Conservation (phyloP, 1,140 invertebrate species). For the Scaptomyza hsui region DNA sequence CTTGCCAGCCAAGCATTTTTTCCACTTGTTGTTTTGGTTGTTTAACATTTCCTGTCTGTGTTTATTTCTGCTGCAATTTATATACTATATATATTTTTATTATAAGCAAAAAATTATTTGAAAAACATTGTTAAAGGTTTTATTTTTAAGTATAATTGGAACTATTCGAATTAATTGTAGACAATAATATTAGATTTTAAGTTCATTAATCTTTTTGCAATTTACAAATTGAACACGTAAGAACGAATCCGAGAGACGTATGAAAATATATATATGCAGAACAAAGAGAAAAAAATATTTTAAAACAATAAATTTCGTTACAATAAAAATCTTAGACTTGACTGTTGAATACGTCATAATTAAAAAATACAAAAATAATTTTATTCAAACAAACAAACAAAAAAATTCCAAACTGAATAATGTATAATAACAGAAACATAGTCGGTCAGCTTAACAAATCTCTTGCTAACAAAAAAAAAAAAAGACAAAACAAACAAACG, state of each 20-base stretch:
- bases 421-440: background rate
- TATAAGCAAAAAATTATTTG: conserved; percentile 5
- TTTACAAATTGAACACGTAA: too few species aligned
- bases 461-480: conserved; percentile 1
- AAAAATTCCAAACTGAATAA: too few species aligned
- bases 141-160: background rate
- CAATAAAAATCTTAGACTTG: too few species aligned
- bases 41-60: conserved; percentile 40
- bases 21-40: conserved; percentile 26
- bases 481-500: conserved; percentile 14
- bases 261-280: too few species aligned
- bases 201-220: too few species aligned
- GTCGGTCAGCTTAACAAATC: conserved; percentile 16
- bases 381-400: too few species aligned
- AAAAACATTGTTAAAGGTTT: background rate
- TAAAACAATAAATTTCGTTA: too few species aligned
- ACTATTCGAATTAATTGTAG: background rate
- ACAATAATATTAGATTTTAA: too few species aligned
- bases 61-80: conserved; percentile 18
- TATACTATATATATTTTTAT: conserved; percentile 3
- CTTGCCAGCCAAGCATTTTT: conserved; percentile 13
- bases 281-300: too few species aligned
- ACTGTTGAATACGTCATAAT: too few species aligned
- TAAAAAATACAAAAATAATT: too few species aligned
- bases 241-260: too few species aligned